Percentiles rank a stretch among this genome's conserved stretches.
phyloP scores from a whole-genome alignment of 37 sponge, comb jelly and placozoan genomes.

The Spongilla lacustris region DNA sequence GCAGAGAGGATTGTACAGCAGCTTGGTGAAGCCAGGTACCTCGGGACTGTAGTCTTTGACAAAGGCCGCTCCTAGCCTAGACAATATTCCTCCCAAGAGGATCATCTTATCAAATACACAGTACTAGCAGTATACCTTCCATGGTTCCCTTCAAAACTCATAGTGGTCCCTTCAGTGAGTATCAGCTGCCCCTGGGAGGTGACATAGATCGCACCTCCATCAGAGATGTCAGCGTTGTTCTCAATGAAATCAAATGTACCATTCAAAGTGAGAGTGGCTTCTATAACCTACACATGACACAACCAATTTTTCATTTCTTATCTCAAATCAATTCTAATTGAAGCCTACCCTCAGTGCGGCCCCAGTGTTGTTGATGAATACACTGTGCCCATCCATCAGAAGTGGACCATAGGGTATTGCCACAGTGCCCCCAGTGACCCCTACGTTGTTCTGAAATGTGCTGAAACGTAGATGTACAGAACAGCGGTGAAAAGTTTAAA shows the following conservation, averaged over 20 bases:
- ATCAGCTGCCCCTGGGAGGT: conserved; percentile 36
- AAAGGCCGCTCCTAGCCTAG: conserved; percentile 71
- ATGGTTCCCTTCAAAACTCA: background rate
- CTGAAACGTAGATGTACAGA: background rate
- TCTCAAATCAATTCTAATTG: background rate
- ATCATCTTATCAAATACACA: background rate
- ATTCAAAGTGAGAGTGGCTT: conserved; percentile 4
- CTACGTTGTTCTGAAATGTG: conserved; percentile 4
- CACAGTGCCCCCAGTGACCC: background rate
- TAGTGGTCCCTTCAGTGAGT: conserved; percentile 18
- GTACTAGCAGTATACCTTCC: background rate
- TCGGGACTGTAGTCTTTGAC: conserved; percentile 6
- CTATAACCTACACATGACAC: conserved; percentile 23
- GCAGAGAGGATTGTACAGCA: conserved; percentile 68
- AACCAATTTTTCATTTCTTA: background rate
- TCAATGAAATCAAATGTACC: conserved; percentile 11
- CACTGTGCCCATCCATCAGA: background rate
- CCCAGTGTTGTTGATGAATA: conserved; percentile 3
- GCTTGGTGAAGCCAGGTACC: conserved; percentile 14
- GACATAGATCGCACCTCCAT: conserved; percentile 40
- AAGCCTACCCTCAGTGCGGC: conserved; percentile 14
- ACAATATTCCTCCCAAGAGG: background rate
- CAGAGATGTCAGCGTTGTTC: conserved; percentile 11
- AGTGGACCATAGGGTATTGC: conserved; percentile 1
- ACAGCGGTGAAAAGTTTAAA: background rate